phyloP scores from a whole-genome alignment of 2,888 invertebrate species.

The Stenurella melanura region DNA sequence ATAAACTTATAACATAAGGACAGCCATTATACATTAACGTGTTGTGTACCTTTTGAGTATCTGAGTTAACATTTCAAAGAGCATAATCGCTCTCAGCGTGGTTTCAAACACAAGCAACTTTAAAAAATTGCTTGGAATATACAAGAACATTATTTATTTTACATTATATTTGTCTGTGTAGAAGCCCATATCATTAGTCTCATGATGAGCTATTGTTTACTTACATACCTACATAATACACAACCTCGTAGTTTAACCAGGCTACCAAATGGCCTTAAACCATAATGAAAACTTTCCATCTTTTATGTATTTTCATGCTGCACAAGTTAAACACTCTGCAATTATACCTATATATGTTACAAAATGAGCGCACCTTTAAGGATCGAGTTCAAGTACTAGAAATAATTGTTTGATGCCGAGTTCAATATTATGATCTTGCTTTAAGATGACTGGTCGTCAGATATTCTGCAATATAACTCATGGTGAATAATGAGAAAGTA shows the following conservation, averaged over 20 bases:
- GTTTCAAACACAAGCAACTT: too few species aligned
- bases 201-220: background rate
- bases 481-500: too few species aligned
- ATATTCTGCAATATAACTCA: too few species aligned
- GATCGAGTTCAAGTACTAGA: background rate
- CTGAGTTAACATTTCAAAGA: too few species aligned
- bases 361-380: background rate
- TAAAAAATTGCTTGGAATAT: too few species aligned
- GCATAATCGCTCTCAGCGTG: too few species aligned
- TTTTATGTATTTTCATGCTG: background rate
- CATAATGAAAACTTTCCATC: background rate
- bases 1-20: too few species aligned
- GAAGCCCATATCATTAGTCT: background rate
- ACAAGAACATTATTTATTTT: too few species aligned
- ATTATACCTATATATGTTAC: constrained; percentile 5
- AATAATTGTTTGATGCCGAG: background rate
- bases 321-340: background rate
- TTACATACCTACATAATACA: background rate
- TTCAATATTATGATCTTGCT: background rate
- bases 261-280: background rate
- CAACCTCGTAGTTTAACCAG: background rate
- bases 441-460: background rate
- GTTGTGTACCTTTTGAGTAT: too few species aligned
- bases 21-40: too few species aligned
- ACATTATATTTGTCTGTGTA: too few species aligned